Percentiles rank a stretch among this genome's conserved stretches.
Conservation (phyloP, 2,888 invertebrate species). For the Syrista parreyssii region DNA sequence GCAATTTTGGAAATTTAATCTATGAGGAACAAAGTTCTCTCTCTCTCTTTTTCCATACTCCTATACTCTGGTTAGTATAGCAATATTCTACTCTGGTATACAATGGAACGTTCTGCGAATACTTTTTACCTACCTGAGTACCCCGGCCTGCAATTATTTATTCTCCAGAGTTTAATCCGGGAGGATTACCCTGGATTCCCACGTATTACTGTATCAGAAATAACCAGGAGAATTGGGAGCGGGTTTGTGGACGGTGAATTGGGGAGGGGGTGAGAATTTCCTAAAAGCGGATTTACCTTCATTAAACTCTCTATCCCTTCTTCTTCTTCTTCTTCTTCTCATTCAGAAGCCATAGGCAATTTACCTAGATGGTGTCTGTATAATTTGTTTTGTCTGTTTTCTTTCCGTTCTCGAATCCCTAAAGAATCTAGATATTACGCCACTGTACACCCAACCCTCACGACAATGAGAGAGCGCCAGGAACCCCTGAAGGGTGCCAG, state of each 20-base stretch:
- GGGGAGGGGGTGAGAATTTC: neutral
- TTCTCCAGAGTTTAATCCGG: neutral
- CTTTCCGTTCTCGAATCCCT: neutral
- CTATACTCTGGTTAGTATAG: neutral
- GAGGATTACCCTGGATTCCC: neutral
- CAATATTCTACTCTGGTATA: neutral
- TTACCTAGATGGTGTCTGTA: neutral
- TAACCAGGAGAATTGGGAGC: neutral
- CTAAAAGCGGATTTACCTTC: neutral
- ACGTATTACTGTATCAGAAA: neutral
- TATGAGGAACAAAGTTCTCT: neutral
- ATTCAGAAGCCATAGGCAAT: neutral
- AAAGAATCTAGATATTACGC: neutral
- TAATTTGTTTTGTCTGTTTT: neutral
- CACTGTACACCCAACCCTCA: neutral
- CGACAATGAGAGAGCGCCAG: constrained; percentile 27
- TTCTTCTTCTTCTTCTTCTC: neutral
- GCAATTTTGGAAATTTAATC: neutral
- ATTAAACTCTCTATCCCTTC: neutral
- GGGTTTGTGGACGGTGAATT: neutral
- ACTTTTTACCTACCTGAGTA: neutral
- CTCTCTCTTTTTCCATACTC: neutral
- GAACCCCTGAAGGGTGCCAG: constrained; percentile 12
- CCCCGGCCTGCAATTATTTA: neutral
- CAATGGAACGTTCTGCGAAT: neutral